These are phyloP conservation scores for Tenthredo mesomela DNA, from an alignment of 2,888 invertebrate species.

Conservation along the genomic window DNA sequence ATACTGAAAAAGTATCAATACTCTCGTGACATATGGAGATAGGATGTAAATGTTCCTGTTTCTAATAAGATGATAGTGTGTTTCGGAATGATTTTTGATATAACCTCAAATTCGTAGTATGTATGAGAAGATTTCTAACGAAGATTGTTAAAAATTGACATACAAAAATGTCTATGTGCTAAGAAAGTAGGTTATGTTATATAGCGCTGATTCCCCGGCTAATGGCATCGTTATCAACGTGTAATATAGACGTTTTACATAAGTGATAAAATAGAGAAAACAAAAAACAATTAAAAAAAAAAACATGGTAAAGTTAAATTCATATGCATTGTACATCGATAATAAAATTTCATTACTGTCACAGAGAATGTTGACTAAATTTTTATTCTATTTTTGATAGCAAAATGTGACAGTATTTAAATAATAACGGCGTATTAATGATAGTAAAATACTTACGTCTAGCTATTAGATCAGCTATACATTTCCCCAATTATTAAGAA, in stretches of 20 bases:
- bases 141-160: not conserved
- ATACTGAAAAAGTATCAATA: not conserved
- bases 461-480: not conserved
- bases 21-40: not conserved
- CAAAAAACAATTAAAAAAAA: not conserved
- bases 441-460: not conserved
- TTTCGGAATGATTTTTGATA: not conserved
- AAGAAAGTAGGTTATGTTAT: not conserved
- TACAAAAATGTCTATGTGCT: not conserved
- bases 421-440: too few relatives aligned
- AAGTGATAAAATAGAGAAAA: not conserved
- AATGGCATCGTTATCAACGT: not conserved
- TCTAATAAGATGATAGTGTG: not conserved
- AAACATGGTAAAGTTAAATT: not conserved
- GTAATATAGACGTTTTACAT: not conserved
- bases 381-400: not conserved
- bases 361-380: not conserved
- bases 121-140: not conserved
- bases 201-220: not conserved
- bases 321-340: not conserved
- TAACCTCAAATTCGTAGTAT: not conserved
- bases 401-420: not conserved
- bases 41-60: not conserved
- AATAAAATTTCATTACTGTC: not conserved
- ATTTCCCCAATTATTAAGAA: constrained; percentile 32